phyloP scores from a whole-genome alignment of 2,797 vertebrate species.

The Molossus alvarezi region DNA sequence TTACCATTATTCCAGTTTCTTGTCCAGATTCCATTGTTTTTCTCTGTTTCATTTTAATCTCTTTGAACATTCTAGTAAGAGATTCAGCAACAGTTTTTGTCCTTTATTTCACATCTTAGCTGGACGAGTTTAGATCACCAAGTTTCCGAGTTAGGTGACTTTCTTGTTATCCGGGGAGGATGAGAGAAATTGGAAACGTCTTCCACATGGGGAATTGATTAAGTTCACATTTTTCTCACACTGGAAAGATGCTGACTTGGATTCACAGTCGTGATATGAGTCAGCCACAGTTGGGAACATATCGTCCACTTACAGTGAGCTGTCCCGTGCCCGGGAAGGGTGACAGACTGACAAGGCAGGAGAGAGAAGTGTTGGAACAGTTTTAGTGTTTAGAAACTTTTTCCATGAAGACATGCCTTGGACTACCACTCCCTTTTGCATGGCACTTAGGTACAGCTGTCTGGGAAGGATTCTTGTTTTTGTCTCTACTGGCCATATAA shows the following conservation, averaged over 20 bases:
- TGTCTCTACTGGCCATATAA: constrained; percentile 41
- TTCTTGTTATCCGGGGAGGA: constrained; percentile 71
- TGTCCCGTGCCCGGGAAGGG: constrained; percentile 77
- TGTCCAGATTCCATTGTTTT: constrained; percentile 34
- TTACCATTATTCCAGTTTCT: constrained; percentile 70
- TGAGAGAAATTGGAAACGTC: constrained; percentile 79
- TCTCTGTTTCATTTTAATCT: constrained; percentile 49
- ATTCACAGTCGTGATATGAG: constrained; percentile 79
- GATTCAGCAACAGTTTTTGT: constrained; percentile 44
- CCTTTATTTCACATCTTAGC: constrained; percentile 69
- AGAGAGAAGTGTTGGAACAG: constrained; percentile 62
- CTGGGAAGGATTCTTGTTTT: constrained; percentile 66
- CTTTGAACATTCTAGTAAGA: constrained; percentile 60
- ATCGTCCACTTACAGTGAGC: constrained; percentile 80
- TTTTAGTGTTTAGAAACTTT: constrained; percentile 68
- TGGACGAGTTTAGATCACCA: constrained; percentile 53
- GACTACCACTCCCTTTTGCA: constrained; percentile 65
- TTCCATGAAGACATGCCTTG: constrained; percentile 73
- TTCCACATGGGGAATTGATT: constrained; percentile 80
- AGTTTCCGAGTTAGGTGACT: constrained; percentile 72
- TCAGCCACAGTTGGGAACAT: constrained; percentile 83
- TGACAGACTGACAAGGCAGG: constrained; percentile 39
- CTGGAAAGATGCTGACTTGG: constrained; percentile 79
- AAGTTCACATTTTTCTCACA: constrained; percentile 82
- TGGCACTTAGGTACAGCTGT: constrained; percentile 67